Evolutionary conservation across 2,797 vertebrate genomes (phyloP), one percentile per base, ranked within the genome.

Genomic region (Channa striata): DNA sequence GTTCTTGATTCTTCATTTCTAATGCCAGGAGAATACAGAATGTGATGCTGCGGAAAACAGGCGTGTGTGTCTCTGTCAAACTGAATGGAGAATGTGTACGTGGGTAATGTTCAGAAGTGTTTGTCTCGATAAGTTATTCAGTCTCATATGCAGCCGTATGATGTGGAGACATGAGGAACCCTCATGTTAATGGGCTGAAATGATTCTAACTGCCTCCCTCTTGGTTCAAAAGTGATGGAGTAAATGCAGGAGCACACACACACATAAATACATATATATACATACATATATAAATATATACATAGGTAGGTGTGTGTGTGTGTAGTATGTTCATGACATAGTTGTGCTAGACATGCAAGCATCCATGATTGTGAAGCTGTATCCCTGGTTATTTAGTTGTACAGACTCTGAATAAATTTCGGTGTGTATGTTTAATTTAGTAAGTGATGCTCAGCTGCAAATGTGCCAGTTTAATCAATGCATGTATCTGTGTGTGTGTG

Each of bases 361-460:
- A 33, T 25, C 11, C 25, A 13, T 58, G 56, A 71, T 14, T 40
- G 52, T 54, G 49, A 51, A 9, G 12, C 2, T 64, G 11, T 0
- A n/a, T 13, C 16, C 42, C 25, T 2, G 4, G 0, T 25, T 11
- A 16, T 59, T 30, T 37, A 14, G 14, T 40, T 48, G 19, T 48
- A 36, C 34, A 47, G 21, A 1, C 48, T 66, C 11, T 61, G 54
- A 72, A 82, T 78, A 68, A 65, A 73, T 76, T 43, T 11, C 10
- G 47, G 68, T 67, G 52, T 82, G 70, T 44, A 62, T 63, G 47
- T 77, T 72, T 48, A 61, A 82, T 69, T 36, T 63, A 56, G 77
- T 70, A 58, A 52, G 48, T 67, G 64, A 66, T 11, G 52, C 74
- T 81, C 4, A 2, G 44, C 63, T 81, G 72, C 71, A 83, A 71